Evolutionary conservation across 2,888 invertebrate genomes (phyloP), one percentile per base, ranked within the genome.

Genomic region (Drosophila neutralis): DNA sequence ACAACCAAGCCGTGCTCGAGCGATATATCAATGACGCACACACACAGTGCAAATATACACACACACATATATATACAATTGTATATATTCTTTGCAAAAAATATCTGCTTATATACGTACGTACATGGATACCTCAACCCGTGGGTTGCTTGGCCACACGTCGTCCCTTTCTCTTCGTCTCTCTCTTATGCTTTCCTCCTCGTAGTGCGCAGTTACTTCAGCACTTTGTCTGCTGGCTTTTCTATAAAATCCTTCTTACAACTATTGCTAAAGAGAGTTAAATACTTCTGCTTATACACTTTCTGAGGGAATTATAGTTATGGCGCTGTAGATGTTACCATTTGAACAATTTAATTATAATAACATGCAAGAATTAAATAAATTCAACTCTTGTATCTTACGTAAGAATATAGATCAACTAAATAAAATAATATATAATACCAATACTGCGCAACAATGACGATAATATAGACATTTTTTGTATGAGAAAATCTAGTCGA

Each of bases 11-110:
- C 51, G 51, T 68, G 64, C 67, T 56, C 63, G 7, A 54, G 58
- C 83, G 36, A 86, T 84, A 76, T 86, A 88, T 83, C 89, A 86
- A 71, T 83, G 78, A 71, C 78, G 69, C 51, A 52, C 62, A 62
- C 56, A 58, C 60, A 31, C 40, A 40, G 29, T 51, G 21, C 58
- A 67, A 54, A 72, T n/a, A 69, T 33, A 53, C 31, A 63, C 64
- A 60, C 45, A 45, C 27, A 51, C 1, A 52, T 15, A 40, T 33
- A 27, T 1, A 27, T n/a, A 48, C 27, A 64, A 21, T 2, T 21
- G 0, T 21, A 45, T 35, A 15, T 48, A 59, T 64, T 18, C 8
- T 35, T 57, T 58, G 49, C 45, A 68, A 40, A 57, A 52, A 7
- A 52, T 7, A 57, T 52, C 54, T 40, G 56, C 70, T n/a, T 57